These are phyloP conservation scores for Nasonia vitripennis DNA, from an alignment of 1,140 invertebrate genomes.

Conservation along the genomic window DNA sequence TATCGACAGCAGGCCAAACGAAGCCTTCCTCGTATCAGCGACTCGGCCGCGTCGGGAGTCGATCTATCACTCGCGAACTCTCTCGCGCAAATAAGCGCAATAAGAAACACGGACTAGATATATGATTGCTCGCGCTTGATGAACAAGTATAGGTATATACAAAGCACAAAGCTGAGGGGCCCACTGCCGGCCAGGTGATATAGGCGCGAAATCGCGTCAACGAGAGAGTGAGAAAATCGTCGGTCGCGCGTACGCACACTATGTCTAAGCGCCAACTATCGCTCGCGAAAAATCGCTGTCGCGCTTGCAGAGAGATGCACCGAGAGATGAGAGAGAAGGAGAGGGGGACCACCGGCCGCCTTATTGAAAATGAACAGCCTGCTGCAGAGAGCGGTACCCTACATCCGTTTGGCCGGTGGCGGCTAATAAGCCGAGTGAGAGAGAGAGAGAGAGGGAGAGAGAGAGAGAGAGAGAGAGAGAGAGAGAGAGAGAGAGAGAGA, in stretches of 20 bases:
- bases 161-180: too few species aligned
- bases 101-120: background rate
- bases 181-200: too few species aligned
- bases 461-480: conserved; percentile 28
- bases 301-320: background rate
- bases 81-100: background rate
- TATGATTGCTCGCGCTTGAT: too few species aligned
- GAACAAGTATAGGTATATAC: too few species aligned
- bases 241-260: background rate
- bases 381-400: conserved; percentile 30
- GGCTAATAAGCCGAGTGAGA: conserved; percentile 24
- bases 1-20: too few species aligned
- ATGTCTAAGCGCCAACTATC: background rate
- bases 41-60: too few species aligned
- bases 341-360: background rate
- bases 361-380: conserved; percentile 50
- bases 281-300: background rate
- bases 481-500: conserved; percentile 34
- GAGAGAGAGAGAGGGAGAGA: conserved; percentile 30
- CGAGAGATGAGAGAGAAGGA: background rate
- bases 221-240: background rate
- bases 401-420: conserved; percentile 43
- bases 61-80: too few species aligned
- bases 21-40: too few species aligned
- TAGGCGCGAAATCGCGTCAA: background rate